Conservation (phyloP, 1,140 invertebrate species). For the Caenorhabditis brenneri region DNA sequence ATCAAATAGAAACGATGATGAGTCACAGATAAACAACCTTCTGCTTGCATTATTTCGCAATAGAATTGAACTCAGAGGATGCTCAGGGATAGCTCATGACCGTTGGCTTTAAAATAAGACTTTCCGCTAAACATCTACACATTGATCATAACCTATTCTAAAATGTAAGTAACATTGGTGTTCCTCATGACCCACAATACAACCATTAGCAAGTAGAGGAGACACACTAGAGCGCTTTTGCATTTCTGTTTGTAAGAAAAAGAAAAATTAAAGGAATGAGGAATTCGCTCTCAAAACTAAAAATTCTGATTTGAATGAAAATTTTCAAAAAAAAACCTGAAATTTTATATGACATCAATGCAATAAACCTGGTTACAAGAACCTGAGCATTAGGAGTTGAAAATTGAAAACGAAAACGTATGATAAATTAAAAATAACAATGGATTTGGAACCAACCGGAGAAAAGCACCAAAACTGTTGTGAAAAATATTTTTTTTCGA, state of each 20-base stretch:
- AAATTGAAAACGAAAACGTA: no score
- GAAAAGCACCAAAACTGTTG: no score
- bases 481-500: no score
- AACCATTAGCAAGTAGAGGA: neutral
- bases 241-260: neutral
- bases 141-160: neutral
- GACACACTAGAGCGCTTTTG: neutral
- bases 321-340: no score
- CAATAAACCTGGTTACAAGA: no score
- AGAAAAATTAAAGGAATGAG: neutral
- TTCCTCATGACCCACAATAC: neutral
- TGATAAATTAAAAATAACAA: no score
- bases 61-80: neutral
- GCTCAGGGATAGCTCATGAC: neutral
- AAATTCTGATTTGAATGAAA: no score
- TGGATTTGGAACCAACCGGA: no score
- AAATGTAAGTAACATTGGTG: no score
- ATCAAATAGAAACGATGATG: neutral
- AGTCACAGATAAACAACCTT: constrained; percentile 16
- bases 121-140: neutral
- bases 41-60: neutral
- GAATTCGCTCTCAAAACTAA: no score
- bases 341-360: no score
- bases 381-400: no score
- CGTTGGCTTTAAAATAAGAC: neutral